phyloP scores from a whole-genome alignment of 1,140 invertebrate species.

The Macrobrachium rosenbergii region DNA sequence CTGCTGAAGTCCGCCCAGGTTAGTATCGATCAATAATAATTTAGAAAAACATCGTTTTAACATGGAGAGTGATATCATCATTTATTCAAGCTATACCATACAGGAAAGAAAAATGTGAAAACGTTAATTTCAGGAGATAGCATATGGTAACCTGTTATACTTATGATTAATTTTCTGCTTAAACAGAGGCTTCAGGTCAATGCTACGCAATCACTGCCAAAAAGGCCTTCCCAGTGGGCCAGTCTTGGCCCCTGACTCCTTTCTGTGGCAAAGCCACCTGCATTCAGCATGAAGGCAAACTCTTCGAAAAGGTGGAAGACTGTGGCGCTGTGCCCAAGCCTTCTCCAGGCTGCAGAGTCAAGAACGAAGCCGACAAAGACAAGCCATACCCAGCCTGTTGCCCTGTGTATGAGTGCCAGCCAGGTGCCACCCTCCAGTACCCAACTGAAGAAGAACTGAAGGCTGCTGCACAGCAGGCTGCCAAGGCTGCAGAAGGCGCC shows the following conservation, averaged over 20 bases:
- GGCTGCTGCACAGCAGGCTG: neutral
- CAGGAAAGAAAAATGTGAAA: no score
- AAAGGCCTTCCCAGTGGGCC: neutral
- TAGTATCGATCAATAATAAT: neutral
- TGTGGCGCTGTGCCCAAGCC: neutral
- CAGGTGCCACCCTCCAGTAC: neutral
- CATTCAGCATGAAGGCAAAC: neutral
- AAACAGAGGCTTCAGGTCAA: neutral
- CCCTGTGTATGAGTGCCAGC: neutral
- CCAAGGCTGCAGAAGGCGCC: no score
- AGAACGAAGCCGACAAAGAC: neutral
- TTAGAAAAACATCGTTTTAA: no score
- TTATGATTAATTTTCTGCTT: no score
- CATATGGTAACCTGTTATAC: no score
- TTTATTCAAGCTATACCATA: neutral
- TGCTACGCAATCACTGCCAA: neutral
- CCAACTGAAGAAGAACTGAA: neutral
- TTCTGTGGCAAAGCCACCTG: constrained; percentile 27
- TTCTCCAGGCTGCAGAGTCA: neutral
- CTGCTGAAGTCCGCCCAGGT: constrained; percentile 9
- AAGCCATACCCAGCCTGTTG: constrained; percentile 14
- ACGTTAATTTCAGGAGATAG: no score
- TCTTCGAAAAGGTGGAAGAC: constrained; percentile 1
- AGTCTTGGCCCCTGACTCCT: neutral
- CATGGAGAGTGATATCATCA: no score